phyloP scores from a whole-genome alignment of 1,140 invertebrate genomes.

The Pinna nobilis region DNA sequence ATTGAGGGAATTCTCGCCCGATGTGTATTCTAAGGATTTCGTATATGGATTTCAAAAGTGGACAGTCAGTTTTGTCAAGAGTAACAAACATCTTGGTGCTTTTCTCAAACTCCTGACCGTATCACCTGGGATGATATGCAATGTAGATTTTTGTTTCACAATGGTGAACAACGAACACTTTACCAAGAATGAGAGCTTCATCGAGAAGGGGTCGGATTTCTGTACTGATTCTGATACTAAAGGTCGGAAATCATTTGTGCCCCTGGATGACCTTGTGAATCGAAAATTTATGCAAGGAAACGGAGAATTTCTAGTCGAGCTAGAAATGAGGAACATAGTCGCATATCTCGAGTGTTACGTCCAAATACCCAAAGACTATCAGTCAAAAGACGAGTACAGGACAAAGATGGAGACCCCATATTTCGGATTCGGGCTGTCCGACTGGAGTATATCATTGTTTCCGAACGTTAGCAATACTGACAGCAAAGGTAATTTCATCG shows the following conservation, averaged over 20 bases:
- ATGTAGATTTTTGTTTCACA: conserved; percentile 89
- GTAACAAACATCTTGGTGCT: conserved; percentile 87
- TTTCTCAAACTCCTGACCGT: conserved; percentile 87
- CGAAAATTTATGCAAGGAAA: conserved; percentile 88
- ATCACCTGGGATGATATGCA: conserved; percentile 80
- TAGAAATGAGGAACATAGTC: conserved; percentile 85
- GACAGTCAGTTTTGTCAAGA: conserved; percentile 89
- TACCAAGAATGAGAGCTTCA: conserved; percentile 86
- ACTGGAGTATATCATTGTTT: conserved; percentile 88
- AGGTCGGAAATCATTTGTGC: conserved; percentile 87
- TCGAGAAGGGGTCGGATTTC: conserved; percentile 84
- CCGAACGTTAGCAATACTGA: conserved; percentile 77
- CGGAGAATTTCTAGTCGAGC: conserved; percentile 88
- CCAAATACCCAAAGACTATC: conserved; percentile 56
- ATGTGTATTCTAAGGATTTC: conserved; percentile 79
- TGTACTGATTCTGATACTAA: conserved; percentile 85
- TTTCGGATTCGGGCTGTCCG: conserved; percentile 87
- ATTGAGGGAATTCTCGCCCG: conserved; percentile 60
- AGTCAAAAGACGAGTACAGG: conserved; percentile 45
- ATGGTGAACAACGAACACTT: conserved; percentile 90
- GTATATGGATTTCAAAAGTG: conserved; percentile 90
- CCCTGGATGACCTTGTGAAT: conserved; percentile 84
- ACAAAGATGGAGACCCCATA: conserved; percentile 82
- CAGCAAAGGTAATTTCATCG: conserved; percentile 75
- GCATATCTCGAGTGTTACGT: conserved; percentile 84